Conservation (phyloP, 2,888 invertebrate species). For the Eupithecia subumbrata region DNA sequence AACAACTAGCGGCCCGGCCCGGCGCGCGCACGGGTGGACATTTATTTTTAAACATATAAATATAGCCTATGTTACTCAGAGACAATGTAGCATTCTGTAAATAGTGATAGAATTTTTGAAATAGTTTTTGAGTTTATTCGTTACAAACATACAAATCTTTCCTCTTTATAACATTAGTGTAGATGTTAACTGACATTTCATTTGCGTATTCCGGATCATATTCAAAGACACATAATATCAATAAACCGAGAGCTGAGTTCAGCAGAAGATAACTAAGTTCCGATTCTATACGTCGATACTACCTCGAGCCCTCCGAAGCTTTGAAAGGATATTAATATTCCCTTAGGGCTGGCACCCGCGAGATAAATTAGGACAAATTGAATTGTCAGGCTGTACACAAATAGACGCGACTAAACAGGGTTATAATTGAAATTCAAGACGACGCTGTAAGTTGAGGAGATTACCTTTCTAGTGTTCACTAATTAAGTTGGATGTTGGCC, state of each 20-base stretch:
- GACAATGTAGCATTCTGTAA: no score
- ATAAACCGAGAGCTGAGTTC: not conserved
- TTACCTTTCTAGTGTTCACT: conserved; percentile 37
- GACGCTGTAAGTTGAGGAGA: conserved; percentile 41
- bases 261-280: not conserved
- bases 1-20: not conserved
- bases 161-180: no score
- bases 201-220: not conserved
- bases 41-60: no score
- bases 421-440: conserved; percentile 45
- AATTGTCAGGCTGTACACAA: conserved; percentile 46
- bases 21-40: no score
- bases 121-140: no score
- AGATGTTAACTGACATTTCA: not conserved
- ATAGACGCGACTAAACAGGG: conserved; percentile 43
- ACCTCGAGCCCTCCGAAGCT: conserved; percentile 3
- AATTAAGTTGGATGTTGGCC: conserved; percentile 25
- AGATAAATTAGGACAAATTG: conserved; percentile 48
- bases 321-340: conserved; percentile 43
- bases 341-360: conserved; percentile 37
- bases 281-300: conserved; percentile 10
- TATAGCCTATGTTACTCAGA: no score
- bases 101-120: no score
- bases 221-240: not conserved
- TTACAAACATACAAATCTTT: no score